phyloP scores from a whole-genome alignment of 2,888 invertebrate genomes.

The Drosophila mimica region DNA sequence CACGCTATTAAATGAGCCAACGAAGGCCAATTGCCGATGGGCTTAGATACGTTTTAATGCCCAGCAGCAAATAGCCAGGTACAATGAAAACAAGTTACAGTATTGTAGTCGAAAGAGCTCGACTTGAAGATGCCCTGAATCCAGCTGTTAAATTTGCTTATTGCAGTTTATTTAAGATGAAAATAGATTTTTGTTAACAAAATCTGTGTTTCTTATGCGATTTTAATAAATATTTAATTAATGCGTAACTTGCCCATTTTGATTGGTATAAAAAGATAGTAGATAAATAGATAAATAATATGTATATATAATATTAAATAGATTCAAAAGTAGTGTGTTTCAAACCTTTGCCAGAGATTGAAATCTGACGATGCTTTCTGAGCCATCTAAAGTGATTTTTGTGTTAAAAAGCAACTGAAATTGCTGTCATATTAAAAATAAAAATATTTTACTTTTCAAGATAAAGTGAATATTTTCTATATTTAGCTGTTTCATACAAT shows the following conservation, averaged over 20 bases:
- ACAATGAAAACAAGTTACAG: not conserved
- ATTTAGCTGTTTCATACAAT: not conserved
- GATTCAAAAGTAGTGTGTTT: not conserved
- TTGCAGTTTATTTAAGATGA: not conserved
- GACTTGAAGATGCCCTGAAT: not conserved
- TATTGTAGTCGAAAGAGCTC: not conserved
- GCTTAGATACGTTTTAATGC: slow-evolving; percentile 20
- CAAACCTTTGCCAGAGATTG: not conserved
- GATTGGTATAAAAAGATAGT: no score
- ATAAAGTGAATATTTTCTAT: not conserved
- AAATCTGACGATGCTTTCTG: not conserved
- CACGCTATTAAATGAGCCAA: slow-evolving; percentile 25
- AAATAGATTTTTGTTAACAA: not conserved
- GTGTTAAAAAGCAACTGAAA: not conserved
- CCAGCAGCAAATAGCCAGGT: not conserved
- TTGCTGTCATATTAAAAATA: not conserved
- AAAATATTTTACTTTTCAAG: not conserved
- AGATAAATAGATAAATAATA: no score
- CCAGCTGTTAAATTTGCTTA: not conserved
- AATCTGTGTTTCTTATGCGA: not conserved
- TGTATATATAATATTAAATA: not conserved
- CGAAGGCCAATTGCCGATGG: slow-evolving; percentile 38
- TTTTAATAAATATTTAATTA: not conserved
- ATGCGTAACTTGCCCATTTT: not conserved
- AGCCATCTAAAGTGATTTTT: not conserved